A percentile compares a stretch with the other conserved stretches of the same genome.
These are phyloP conservation scores for Dione juno DNA, from an alignment of 2,888 invertebrate genomes.

Conservation along the genomic window DNA sequence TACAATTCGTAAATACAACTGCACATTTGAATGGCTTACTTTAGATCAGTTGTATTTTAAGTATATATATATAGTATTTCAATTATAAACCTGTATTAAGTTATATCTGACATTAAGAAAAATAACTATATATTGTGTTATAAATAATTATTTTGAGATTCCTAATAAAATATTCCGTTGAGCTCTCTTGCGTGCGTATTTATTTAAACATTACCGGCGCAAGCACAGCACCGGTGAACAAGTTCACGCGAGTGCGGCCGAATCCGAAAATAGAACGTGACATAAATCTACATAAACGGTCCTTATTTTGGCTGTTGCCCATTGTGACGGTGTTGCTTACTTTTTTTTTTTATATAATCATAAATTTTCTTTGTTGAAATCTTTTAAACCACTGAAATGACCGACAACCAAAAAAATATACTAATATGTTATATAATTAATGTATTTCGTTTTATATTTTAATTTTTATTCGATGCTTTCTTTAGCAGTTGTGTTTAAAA, in stretches of 20 bases:
- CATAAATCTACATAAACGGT: slow-evolving; percentile 79
- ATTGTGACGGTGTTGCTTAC: slow-evolving; percentile 55
- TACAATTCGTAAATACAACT: neutral
- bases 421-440: neutral
- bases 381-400: neutral
- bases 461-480: too few species aligned
- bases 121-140: too few species aligned
- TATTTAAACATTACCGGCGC: slow-evolving; percentile 54
- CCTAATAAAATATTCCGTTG: neutral
- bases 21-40: neutral
- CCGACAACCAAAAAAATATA: neutral
- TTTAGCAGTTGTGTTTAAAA: too few species aligned
- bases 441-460: neutral
- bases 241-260: slow-evolving; percentile 68
- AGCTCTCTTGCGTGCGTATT: slow-evolving; percentile 35
- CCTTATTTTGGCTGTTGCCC: slow-evolving; percentile 65
- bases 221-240: slow-evolving; percentile 58
- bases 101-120: too few species aligned
- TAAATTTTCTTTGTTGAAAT: slow-evolving; percentile 37
- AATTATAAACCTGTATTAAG: too few species aligned
- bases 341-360: slow-evolving; percentile 42
- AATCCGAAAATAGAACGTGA: slow-evolving; percentile 75
- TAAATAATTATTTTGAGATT: neutral
- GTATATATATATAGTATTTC: too few species aligned
- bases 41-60: neutral